Percentiles rank a stretch among this genome's conserved stretches.
Evolutionary conservation across 2,888 invertebrate species (phyloP).

Genomic region (Cephus rjabovi): DNA sequence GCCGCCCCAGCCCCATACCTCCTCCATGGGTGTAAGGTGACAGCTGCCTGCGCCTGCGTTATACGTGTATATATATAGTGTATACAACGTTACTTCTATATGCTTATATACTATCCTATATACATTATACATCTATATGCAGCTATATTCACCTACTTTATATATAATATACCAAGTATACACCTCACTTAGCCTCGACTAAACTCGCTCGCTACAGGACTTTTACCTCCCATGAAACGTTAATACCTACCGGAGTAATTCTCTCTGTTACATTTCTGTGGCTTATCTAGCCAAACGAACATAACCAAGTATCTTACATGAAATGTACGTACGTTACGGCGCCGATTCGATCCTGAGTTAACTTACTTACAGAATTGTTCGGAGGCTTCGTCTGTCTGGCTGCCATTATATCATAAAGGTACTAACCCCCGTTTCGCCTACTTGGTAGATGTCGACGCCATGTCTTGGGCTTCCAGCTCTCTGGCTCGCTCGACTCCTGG

Average conservation of each 20-base stretch:
- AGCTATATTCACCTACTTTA: not conserved
- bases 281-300: not conserved
- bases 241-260: not conserved
- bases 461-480: slow-evolving; percentile 16
- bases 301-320: not conserved
- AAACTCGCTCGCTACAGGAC: slow-evolving; percentile 29
- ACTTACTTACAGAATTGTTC: not conserved
- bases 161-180: slow-evolving; percentile 4
- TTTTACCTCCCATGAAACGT: not conserved
- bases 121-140: slow-evolving; percentile 7
- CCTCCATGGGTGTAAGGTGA: slow-evolving; percentile 65
- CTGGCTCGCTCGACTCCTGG: slow-evolving; percentile 25
- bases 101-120: slow-evolving; percentile 23
- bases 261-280: not conserved
- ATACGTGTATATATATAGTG: slow-evolving; percentile 30
- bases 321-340: not conserved
- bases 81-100: slow-evolving; percentile 10
- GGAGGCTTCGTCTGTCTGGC: slow-evolving; percentile 15
- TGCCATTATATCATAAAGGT: slow-evolving; percentile 46
- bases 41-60: slow-evolving; percentile 65
- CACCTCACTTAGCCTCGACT: slow-evolving; percentile 35
- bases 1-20: slow-evolving; percentile 60
- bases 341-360: not conserved
- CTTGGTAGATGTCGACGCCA: slow-evolving; percentile 36
- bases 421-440: slow-evolving; percentile 23